A percentile compares a stretch with the other conserved stretches of the same genome.
These are phyloP conservation scores for Austrolebias charrua DNA, from an alignment of 2,797 vertebrate species.

Conservation along the genomic window DNA sequence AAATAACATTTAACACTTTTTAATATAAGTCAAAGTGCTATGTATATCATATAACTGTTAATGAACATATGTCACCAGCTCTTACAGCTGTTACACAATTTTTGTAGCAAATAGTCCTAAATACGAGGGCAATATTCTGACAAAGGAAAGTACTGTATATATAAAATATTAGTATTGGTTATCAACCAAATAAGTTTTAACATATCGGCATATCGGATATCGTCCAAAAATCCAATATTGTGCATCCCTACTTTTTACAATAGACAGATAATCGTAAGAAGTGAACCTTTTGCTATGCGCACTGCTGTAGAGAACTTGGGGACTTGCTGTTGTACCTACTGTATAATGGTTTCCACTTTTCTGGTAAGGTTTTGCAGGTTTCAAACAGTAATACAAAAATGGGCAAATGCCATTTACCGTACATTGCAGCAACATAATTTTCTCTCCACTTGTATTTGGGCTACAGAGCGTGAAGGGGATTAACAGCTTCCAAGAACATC, in stretches of 20 bases:
- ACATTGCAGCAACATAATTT: background rate
- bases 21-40: too few species aligned
- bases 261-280: background rate
- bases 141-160: too few species aligned
- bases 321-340: background rate
- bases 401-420: background rate
- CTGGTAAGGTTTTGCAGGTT: slow-evolving; percentile 1
- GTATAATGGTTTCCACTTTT: background rate
- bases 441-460: background rate
- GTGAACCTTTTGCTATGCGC: background rate
- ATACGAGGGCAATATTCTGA: too few species aligned
- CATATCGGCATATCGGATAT: too few species aligned
- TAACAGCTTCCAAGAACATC: background rate
- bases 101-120: too few species aligned
- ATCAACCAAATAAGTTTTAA: too few species aligned
- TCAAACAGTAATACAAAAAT: slow-evolving; percentile 2
- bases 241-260: background rate
- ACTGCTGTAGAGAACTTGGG: background rate
- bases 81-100: too few species aligned
- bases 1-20: too few species aligned
- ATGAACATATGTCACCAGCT: too few species aligned
- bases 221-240: too few species aligned
- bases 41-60: too few species aligned
- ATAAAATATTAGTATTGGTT: too few species aligned
- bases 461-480: slow-evolving; percentile 3